These are phyloP conservation scores for Drosophila limbata DNA, from an alignment of 2,888 invertebrate genomes.

Conservation along the genomic window DNA sequence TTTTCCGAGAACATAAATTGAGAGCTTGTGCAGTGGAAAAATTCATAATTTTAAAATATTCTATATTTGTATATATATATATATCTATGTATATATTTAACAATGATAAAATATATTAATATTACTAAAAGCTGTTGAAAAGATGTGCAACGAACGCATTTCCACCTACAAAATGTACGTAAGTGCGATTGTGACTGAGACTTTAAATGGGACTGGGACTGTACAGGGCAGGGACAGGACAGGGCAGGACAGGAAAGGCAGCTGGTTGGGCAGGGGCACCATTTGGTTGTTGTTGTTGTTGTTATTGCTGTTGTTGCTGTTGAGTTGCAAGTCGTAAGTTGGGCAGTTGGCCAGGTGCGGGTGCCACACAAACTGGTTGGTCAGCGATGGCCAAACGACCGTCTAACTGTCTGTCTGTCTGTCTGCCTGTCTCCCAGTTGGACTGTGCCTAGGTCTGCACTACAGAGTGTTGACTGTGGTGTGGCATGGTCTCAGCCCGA, in stretches of 20 bases:
- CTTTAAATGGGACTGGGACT: neutral
- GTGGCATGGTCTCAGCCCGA: constrained; percentile 3
- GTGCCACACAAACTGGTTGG: constrained; percentile 79
- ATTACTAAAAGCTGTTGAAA: neutral
- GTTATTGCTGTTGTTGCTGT: constrained; percentile 30
- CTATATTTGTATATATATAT: too few species aligned
- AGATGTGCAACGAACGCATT: constrained; percentile 29
- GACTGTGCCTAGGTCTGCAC: constrained; percentile 28
- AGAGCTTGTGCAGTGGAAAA: too few species aligned
- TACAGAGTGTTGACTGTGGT: constrained; percentile 30
- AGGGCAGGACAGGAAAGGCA: constrained; percentile 33
- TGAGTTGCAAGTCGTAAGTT: constrained; percentile 65
- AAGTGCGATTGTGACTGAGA: constrained; percentile 3
- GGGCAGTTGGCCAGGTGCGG: constrained; percentile 83
- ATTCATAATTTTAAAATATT: too few species aligned
- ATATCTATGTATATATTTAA: neutral
- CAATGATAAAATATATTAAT: neutral
- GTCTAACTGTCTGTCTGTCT: constrained; percentile 18
- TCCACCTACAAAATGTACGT: constrained; percentile 7
- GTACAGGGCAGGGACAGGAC: constrained; percentile 21
- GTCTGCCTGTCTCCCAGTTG: constrained; percentile 26
- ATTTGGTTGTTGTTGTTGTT: neutral
- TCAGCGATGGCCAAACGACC: constrained; percentile 68
- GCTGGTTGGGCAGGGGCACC: constrained; percentile 58
- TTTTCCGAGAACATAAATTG: too few species aligned